Evolutionary conservation across 2,797 vertebrate genomes (phyloP).

Genomic region (Microcaecilia unicolor): DNA sequence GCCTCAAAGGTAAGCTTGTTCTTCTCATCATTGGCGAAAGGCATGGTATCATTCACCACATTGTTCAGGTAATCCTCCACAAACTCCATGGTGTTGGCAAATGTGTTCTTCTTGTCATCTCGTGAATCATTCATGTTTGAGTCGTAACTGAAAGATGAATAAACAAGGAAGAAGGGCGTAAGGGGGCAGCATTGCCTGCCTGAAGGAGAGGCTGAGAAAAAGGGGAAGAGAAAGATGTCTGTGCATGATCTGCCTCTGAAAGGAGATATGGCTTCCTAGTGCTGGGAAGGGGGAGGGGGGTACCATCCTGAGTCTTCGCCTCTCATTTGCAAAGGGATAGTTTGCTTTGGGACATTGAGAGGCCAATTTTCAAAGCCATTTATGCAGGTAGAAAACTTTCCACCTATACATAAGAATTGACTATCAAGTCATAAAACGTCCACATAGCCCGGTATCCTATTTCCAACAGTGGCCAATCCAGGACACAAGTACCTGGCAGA

Average conservation of each 20-base stretch:
- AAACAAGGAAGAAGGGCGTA: background rate
- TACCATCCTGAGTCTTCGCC: no score
- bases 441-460: no score
- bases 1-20: conserved; percentile 97
- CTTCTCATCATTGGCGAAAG: conserved; percentile 91
- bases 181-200: background rate
- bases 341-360: no score
- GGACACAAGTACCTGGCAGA: no score
- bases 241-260: background rate
- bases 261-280: background rate
- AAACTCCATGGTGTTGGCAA: conserved; percentile 90
- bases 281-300: no score
- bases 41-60: conserved; percentile 82
- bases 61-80: conserved; percentile 97
- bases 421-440: no score
- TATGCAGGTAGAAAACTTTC: no score
- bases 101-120: conserved; percentile 96
- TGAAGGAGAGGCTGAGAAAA: rapidly evolving
- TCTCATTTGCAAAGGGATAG: no score
- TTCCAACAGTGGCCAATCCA: no score
- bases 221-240: no score
- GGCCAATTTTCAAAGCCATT: no score
- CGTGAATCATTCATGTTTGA: conserved; percentile 87
- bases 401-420: no score
- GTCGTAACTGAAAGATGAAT: conserved; percentile 67